Evolutionary conservation across 2,888 invertebrate species (phyloP), one percentile per base, ranked within the genome.

Genomic region (Ophion ventricosus): DNA sequence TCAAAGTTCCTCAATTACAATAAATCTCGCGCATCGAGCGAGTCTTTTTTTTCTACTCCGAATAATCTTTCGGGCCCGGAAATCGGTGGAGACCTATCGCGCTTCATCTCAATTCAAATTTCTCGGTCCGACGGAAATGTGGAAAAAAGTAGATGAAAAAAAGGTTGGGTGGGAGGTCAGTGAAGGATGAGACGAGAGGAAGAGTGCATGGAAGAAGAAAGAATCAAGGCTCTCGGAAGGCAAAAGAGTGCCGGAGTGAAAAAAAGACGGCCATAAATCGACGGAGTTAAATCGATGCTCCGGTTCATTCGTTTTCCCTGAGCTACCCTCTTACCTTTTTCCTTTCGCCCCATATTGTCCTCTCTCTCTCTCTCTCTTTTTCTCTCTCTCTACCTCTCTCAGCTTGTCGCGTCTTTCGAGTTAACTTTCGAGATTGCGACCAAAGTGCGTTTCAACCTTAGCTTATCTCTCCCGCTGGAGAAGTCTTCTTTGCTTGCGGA

Each of bases 271-370:
- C 20, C 79, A 78, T 84, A 82, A 84, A 84, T 84, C 79, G 84
- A 82, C 75, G 43, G 78, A 82, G 78, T 84, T 84, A 79, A 82
- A 84, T 84, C 84, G 84, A 84, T 84, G 80, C 73, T 61, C 64
- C 67, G 75, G 66, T 73, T 73, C 49, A 72, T 66, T 82, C 82
- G 77, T 82, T 82, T 69, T 64, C 17, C 49, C 17, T 49, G 14
- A 49, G 49, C 49, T 43, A 25, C 57, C 57, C 35, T 57, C 26
- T 29, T 35, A 43, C 23, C 72, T 23, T 10, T 40, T 14, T 25
- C 43, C 29, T 17, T 66, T 35, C 57, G 20, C 35, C 23, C 70
- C 66, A 49, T 57, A 0, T 40, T 59, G 57, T 25, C 29, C 40
- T 54, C 64, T 17, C 11, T 25, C 43, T 70, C 10, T 26, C 26